Conservation (phyloP, 2,113 vertebrate species). For the Eptesicus fuscus region DNA sequence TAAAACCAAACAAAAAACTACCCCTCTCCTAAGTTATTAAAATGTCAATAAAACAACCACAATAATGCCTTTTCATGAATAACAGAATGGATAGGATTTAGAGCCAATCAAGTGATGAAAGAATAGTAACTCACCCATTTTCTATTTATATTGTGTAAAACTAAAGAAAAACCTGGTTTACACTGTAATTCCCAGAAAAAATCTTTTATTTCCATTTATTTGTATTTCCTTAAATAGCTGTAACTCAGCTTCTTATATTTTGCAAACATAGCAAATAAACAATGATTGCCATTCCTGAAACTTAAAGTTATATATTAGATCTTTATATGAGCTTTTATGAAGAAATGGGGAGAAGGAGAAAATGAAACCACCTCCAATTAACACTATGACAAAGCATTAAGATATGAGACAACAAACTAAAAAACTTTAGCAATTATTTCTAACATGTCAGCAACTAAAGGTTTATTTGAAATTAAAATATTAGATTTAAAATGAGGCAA, state of each 20-base stretch:
- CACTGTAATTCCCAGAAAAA: background rate
- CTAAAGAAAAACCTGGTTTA: conserved; percentile 24
- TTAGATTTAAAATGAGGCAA: background rate
- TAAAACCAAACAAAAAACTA: background rate
- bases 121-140: background rate
- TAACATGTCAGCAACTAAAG: conserved; percentile 2
- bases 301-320: background rate
- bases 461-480: conserved; percentile 35
- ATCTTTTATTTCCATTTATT: background rate
- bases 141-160: background rate
- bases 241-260: background rate
- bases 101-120: background rate
- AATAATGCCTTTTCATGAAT: background rate
- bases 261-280: conserved; percentile 22
- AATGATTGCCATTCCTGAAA: background rate
- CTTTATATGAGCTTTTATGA: background rate
- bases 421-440: conserved; percentile 29
- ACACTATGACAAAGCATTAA: conserved; percentile 26
- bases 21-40: background rate
- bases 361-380: conserved; percentile 9
- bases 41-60: background rate
- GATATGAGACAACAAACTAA: background rate
- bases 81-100: background rate
- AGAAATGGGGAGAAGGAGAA: background rate
- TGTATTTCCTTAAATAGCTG: conserved; percentile 33